Evolutionary conservation across 2,797 vertebrate genomes (phyloP), one percentile per base, ranked within the genome.

Genomic region (Phrynocephalus forsythii): DNA sequence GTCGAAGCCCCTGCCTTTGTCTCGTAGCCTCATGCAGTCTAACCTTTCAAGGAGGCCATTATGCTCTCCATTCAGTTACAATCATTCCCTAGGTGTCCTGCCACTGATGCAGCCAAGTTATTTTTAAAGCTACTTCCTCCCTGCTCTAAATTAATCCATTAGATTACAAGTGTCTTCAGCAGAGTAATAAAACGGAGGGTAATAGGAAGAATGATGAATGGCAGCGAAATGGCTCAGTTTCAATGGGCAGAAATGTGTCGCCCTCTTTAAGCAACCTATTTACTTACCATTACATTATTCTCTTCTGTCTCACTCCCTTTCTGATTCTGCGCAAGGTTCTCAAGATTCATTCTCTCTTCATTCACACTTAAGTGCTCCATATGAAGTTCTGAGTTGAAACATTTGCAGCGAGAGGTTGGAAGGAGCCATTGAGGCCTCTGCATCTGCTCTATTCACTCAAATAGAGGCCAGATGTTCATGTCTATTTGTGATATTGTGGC

Each of bases 211-310:
- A 48, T 33, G 72, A 52, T 56, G 60, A 83, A 83, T 60, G 30
- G 30, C 52, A 73, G 22, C 56, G 18, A 83, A 28, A 75, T 66
- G 60, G 38, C 52, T 84, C 26, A 56, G 66, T 68, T 77, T 50
- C 44, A 77, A 68, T 50, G 56, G 56, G 26, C 3, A 33, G 66
- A 63, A 84, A 84, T 76, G 24, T 50, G 50, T 52, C 24, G 44
- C n/a, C 30, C 18, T 77, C 9, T 78, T 85, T 66, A 85, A 85
- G 28, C 83, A 85, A 18, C 75, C 80, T 68, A 52, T 68, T 84
- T 63, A 84, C 30, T 38, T 68, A n/a, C 38, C 6, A 22, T 28
- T 44, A 66, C 1, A 30, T 84, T 84, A 75, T 76, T 66, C 33
- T 48, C 44, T 76, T 84, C 60, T 76, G 73, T 28, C 76, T 48